Conservation (phyloP, 2,797 vertebrate species). For the Telmatherina bonti region DNA sequence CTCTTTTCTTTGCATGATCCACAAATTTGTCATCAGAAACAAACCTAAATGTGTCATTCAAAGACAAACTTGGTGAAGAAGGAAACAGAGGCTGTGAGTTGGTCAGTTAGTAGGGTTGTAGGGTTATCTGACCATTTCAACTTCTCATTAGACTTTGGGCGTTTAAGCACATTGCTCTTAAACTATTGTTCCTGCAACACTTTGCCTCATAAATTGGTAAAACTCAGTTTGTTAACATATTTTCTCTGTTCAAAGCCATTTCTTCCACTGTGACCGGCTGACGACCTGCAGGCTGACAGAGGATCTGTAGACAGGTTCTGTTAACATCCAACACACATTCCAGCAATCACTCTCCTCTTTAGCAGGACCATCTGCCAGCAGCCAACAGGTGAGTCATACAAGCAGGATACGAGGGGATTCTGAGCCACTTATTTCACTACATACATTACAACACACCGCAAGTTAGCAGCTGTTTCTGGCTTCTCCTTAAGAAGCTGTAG, state of each 20-base stretch:
- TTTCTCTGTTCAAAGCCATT: neutral
- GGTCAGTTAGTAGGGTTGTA: neutral
- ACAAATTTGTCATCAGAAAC: no score
- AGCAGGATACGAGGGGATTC: neutral
- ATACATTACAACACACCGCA: neutral
- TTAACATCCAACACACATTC: constrained; percentile 47
- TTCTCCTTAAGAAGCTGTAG: neutral
- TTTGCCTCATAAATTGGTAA: neutral
- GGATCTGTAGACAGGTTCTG: constrained; percentile 14
- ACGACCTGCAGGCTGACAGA: constrained; percentile 6
- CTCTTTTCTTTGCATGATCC: neutral
- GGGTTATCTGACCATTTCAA: neutral
- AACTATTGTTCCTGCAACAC: neutral
- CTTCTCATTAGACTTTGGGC: neutral
- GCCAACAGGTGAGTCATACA: constrained; percentile 34
- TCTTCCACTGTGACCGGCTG: constrained; percentile 4
- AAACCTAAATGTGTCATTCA: neutral
- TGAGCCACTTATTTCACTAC: neutral
- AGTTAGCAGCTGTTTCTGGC: neutral
- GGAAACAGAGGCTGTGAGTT: neutral
- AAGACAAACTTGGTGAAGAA: no score
- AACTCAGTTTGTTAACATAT: neutral
- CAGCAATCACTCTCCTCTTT: constrained; percentile 20
- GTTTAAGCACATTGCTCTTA: neutral
- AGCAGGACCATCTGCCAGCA: constrained; percentile 9